phyloP scores from a whole-genome alignment of 2,797 vertebrate species.

The Cossypha niveicapilla region DNA sequence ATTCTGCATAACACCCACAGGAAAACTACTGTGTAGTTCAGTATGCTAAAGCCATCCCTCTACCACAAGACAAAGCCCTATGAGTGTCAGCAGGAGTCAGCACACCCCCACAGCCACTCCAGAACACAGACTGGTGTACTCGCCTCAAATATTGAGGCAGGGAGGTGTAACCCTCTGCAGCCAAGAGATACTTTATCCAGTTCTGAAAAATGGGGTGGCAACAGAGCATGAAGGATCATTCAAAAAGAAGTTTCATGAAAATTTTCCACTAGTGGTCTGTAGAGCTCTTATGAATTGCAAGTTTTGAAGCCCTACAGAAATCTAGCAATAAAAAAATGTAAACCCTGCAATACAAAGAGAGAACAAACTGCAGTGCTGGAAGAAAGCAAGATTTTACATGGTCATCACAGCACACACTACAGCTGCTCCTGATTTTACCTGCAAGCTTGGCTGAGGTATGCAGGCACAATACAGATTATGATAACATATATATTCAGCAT shows the following conservation, averaged over 20 bases:
- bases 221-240: not conserved
- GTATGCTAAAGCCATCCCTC: not conserved
- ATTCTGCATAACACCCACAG: not conserved
- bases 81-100: not conserved
- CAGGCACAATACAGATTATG: not conserved
- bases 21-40: not conserved
- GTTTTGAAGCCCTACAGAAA: not conserved
- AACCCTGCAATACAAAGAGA: not conserved
- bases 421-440: not conserved
- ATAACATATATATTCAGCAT: not conserved
- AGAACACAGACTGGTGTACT: not conserved
- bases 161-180: not conserved
- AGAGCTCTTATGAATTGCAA: not conserved
- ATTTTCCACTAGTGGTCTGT: not conserved
- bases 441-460: not conserved
- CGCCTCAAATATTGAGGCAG: rapidly evolving
- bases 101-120: not conserved
- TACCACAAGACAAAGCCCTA: not conserved
- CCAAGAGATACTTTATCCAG: not conserved
- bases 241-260: not conserved
- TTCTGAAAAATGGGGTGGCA: not conserved
- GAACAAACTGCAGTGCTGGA: not conserved
- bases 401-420: not conserved
- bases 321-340: not conserved
- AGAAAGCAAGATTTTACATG: not conserved